phyloP scores from a whole-genome alignment of 2,888 invertebrate species.

The Brachynemurus nebulosus region DNA sequence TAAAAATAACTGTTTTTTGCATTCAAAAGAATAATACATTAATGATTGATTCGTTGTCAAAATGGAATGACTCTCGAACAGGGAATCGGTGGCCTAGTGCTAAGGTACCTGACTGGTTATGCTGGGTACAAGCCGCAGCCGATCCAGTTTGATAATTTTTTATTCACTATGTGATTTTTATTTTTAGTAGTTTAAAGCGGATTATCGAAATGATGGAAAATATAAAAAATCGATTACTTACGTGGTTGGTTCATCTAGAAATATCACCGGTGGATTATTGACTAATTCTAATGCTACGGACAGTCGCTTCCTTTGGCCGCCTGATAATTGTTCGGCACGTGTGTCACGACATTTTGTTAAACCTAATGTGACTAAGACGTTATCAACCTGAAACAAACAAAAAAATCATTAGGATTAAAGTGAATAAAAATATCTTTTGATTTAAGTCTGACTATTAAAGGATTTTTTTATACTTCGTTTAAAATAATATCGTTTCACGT shows the following conservation, averaged over 20 bases:
- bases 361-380: constrained; percentile 57
- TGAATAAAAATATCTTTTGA: too few species aligned
- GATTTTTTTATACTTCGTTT: too few species aligned
- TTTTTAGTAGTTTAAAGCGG: constrained; percentile 11
- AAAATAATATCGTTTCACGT: too few species aligned
- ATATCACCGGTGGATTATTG: constrained; percentile 70
- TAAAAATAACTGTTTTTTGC: too few species aligned
- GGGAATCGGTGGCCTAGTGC: too few species aligned
- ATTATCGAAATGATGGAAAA: constrained; percentile 4
- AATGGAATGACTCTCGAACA: too few species aligned
- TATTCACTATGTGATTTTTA: too few species aligned
- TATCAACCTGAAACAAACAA: constrained; percentile 43
- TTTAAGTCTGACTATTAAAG: too few species aligned
- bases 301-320: constrained; percentile 64
- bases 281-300: constrained; percentile 66
- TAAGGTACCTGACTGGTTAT: constrained; percentile 19
- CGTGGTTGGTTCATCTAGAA: constrained; percentile 73
- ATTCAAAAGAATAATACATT: too few species aligned
- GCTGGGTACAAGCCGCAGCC: constrained; percentile 47
- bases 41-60: too few species aligned
- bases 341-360: constrained; percentile 50
- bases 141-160: too few species aligned
- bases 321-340: constrained; percentile 50
- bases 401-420: constrained; percentile 6
- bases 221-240: constrained; percentile 30